Conservation (phyloP, 2,888 invertebrate genomes). For the Oligia strigilis region DNA sequence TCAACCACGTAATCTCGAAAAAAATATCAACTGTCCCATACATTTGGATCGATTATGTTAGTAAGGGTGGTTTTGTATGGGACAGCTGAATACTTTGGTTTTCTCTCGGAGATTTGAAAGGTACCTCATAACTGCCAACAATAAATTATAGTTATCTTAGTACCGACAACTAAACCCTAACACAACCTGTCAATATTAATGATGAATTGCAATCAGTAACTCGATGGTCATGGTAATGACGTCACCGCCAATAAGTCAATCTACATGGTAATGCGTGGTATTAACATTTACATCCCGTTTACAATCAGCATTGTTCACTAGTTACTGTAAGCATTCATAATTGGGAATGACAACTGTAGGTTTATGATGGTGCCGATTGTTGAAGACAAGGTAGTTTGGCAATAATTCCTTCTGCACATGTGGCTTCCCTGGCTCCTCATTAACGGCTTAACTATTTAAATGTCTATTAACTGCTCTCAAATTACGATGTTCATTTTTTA, state of each 20-base stretch:
- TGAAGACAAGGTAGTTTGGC: no score
- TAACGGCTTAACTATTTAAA: no score
- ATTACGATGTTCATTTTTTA: no score
- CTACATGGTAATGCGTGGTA: constrained; percentile 52
- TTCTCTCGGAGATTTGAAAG: background rate
- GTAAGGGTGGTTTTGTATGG: no score
- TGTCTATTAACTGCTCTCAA: no score
- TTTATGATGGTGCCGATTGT: background rate
- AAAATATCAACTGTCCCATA: background rate
- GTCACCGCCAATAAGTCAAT: constrained; percentile 46
- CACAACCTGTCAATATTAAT: constrained; percentile 20
- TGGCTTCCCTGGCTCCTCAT: no score
- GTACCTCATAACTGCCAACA: background rate
- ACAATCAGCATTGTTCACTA: constrained; percentile 24
- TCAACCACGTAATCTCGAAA: background rate
- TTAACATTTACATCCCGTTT: constrained; percentile 37
- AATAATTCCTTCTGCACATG: no score
- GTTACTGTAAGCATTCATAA: constrained; percentile 1
- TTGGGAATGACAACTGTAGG: background rate
- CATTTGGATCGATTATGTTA: background rate
- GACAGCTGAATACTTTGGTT: no score
- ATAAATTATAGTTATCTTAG: background rate
- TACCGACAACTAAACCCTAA: background rate
- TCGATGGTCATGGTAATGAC: constrained; percentile 45
- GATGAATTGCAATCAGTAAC: constrained; percentile 41